Percentiles rank a stretch among this genome's conserved stretches.
phyloP scores from a whole-genome alignment of 2,888 invertebrate genomes.

The Eristalis pertinax region DNA sequence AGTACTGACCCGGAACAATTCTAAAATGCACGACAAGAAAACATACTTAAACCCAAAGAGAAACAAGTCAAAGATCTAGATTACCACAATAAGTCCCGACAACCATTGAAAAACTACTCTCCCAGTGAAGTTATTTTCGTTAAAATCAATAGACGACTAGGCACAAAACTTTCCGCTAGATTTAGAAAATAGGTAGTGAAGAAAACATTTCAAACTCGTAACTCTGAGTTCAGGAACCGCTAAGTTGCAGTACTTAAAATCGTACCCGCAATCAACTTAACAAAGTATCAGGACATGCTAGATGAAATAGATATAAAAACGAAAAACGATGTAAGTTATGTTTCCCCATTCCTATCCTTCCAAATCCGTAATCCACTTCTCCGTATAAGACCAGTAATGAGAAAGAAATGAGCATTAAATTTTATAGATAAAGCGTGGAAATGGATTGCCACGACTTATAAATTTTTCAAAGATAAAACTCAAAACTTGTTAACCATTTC shows the following conservation, averaged over 20 bases:
- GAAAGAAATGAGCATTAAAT: constrained; percentile 40
- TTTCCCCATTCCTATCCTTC: not conserved
- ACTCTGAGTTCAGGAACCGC: not conserved
- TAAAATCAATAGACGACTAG: constrained; percentile 47
- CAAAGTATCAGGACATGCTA: not conserved
- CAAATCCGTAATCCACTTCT: not conserved
- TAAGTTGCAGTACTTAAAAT: constrained; percentile 9
- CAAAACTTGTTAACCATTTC: not conserved
- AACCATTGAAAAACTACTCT: constrained; percentile 22
- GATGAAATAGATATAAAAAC: not conserved
- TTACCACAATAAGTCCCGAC: constrained; percentile 23
- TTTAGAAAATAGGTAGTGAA: constrained; percentile 47
- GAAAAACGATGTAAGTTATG: not conserved
- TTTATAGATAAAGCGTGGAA: not conserved
- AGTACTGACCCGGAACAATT: constrained; percentile 24
- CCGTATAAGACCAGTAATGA: not conserved
- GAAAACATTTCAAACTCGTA: constrained; percentile 35
- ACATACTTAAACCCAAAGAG: constrained; percentile 27
- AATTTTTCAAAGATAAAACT: not conserved
- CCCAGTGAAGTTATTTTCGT: constrained; percentile 34
- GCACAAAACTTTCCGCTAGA: constrained; percentile 31
- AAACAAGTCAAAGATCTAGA: constrained; percentile 33
- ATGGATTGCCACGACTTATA: constrained; percentile 4
- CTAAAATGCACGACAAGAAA: too few relatives aligned
- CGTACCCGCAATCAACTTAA: constrained; percentile 5